phyloP scores from a whole-genome alignment of 1,140 invertebrate genomes.

The Globodera ellingtonae region DNA sequence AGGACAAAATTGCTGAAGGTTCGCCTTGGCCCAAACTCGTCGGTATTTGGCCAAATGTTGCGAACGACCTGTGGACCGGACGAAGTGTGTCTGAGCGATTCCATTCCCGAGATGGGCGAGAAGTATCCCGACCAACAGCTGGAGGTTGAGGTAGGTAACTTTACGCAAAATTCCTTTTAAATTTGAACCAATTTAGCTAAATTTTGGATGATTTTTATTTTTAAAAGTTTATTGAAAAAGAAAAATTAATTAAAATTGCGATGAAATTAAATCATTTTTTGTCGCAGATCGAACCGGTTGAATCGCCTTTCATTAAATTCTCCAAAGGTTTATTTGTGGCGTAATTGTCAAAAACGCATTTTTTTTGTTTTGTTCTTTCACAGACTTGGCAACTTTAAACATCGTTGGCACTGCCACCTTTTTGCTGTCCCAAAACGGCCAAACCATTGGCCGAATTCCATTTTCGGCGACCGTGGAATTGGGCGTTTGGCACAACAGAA shows the following conservation, averaged over 20 bases:
- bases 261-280: background rate
- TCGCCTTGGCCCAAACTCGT: constrained; percentile 35
- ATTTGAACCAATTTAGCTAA: too few species aligned
- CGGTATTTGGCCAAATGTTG: constrained; percentile 49
- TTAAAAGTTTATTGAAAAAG: too few species aligned
- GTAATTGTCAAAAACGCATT: background rate
- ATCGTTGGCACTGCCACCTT: constrained; percentile 49
- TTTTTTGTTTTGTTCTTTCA: constrained; percentile 1
- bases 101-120: constrained; percentile 49
- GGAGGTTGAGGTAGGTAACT: constrained; percentile 35
- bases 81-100: constrained; percentile 53
- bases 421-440: constrained; percentile 32
- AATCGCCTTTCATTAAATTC: constrained; percentile 40
- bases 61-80: constrained; percentile 42
- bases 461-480: constrained; percentile 39
- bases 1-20: constrained; percentile 48
- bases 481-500: background rate
- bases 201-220: too few species aligned
- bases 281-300: constrained; percentile 37
- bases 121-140: constrained; percentile 48
- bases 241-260: too few species aligned
- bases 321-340: constrained; percentile 40
- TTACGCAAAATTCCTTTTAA: background rate
- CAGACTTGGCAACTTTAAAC: constrained; percentile 28
- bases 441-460: constrained; percentile 50